Evolutionary conservation across 1,140 invertebrate genomes (phyloP).

Genomic region (Trachymyrmex cornetzi): DNA sequence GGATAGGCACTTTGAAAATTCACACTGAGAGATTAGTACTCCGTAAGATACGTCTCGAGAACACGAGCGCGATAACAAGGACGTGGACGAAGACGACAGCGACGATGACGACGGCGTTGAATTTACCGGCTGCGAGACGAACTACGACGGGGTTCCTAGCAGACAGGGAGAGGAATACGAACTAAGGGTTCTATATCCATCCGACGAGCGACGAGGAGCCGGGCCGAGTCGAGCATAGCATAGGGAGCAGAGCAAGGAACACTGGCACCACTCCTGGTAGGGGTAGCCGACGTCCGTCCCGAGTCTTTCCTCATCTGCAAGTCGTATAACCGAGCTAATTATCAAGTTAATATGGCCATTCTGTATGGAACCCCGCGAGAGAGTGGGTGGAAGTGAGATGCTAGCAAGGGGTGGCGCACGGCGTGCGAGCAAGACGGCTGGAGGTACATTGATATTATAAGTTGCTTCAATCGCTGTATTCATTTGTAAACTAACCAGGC

Average conservation of each 20-base stretch:
- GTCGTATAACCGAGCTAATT: slow-evolving; percentile 96
- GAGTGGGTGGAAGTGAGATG: slow-evolving; percentile 80
- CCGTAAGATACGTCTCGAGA: slow-evolving; percentile 21
- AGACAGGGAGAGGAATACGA: slow-evolving; percentile 86
- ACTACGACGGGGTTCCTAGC: slow-evolving; percentile 83
- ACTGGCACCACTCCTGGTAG: slow-evolving; percentile 86
- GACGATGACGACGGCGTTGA: slow-evolving; percentile 61
- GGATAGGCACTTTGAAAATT: slow-evolving; percentile 58
- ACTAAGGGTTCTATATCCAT: slow-evolving; percentile 87
- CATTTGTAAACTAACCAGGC: slow-evolving; percentile 91
- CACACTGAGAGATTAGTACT: slow-evolving; percentile 56
- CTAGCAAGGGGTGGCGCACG: slow-evolving; percentile 76
- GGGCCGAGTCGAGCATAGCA: slow-evolving; percentile 87
- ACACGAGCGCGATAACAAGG: slow-evolving; percentile 43
- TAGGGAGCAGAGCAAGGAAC: slow-evolving; percentile 89
- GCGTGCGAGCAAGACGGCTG: slow-evolving; percentile 85
- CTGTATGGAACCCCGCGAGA: slow-evolving; percentile 87
- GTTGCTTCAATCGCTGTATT: slow-evolving; percentile 92
- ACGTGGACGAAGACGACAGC: slow-evolving; percentile 31
- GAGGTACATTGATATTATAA: slow-evolving; percentile 91
- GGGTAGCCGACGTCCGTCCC: slow-evolving; percentile 88
- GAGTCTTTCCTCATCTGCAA: slow-evolving; percentile 94
- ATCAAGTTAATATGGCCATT: slow-evolving; percentile 95
- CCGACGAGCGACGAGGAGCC: slow-evolving; percentile 88
- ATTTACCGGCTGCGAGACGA: slow-evolving; percentile 71